Evolutionary conservation across 2,888 invertebrate species (phyloP), one percentile per base, ranked within the genome.

Genomic region (Apoda limacodes): DNA sequence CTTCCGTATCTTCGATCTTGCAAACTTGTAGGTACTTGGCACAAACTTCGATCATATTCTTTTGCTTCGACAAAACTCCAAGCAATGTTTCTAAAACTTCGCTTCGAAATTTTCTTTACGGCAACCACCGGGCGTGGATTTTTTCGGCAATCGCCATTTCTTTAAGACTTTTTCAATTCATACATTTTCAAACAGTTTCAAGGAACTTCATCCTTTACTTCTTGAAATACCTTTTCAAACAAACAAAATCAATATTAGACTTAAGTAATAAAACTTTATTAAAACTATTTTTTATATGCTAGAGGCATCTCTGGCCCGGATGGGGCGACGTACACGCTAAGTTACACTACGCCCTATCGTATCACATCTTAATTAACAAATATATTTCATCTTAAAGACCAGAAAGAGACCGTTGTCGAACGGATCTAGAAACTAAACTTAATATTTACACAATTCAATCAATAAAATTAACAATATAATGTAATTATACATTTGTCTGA

Each of bases 161-260:
- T 60, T 69, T 67, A 70, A n/a, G 51, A 59, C 58, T 62, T 61
- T 59, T n/a, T 76, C 74, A 67, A 72, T 64, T 63, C 71, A 75
- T 7, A 80, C 60, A 74, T 75, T 76, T 78, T 75, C 75, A 72
- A 76, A 70, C 72, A 76, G 63, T 72, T 76, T 80, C 78, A 78
- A 78, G 76, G 80, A 80, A 83, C 83, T 85, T 88, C 88, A 88
- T 88, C 88, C 88, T 86, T 87, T 85, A 87, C 86, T 86, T 88
- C 88, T 87, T 88, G 87, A 87, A 87, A 86, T 86, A 87, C 88
- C 88, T 88, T 88, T 84, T 86, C 85, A 88, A 88, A 87, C 86
- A 88, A 88, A 88, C 86, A 88, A 88, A 88, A 85, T 84, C 80
- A 82, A 82, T 69, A 84, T 85, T 85, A 85, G 84, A 83, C 75